A percentile compares a stretch with the other conserved stretches of the same genome.
phyloP scores from a whole-genome alignment of 2,113 vertebrate species.

The Saccopteryx leptura region DNA sequence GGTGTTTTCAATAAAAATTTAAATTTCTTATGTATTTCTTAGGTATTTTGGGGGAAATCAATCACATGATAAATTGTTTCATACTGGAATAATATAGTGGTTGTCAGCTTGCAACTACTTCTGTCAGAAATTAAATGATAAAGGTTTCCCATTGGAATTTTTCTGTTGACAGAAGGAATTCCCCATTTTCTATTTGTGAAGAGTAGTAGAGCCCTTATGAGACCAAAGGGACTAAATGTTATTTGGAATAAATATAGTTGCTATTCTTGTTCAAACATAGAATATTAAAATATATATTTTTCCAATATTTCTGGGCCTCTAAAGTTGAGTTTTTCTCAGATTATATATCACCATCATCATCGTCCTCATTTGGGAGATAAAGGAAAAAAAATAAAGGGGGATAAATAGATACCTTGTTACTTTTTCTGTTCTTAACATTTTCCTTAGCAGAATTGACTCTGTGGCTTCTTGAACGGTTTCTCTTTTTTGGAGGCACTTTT shows the following conservation, averaged over 20 bases:
- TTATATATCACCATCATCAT: not conserved
- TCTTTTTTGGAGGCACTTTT: not conserved
- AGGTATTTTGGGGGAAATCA: conserved; percentile 50
- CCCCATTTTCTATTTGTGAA: conserved; percentile 58
- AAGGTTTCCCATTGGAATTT: conserved; percentile 50
- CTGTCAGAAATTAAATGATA: conserved; percentile 64
- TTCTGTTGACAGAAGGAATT: not conserved
- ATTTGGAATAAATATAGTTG: conserved; percentile 44
- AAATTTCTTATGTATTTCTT: conserved; percentile 59
- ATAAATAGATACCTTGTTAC: not conserved
- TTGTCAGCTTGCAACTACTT: conserved; percentile 57
- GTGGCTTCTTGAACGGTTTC: not conserved
- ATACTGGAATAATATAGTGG: conserved; percentile 41
- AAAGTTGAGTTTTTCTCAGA: not conserved
- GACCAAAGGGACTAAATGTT: conserved; percentile 32
- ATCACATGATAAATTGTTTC: conserved; percentile 52
- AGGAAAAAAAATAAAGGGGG: not conserved
- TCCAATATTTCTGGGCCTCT: not conserved
- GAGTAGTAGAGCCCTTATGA: conserved; percentile 16
- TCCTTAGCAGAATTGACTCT: not conserved
- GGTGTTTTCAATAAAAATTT: conserved; percentile 51
- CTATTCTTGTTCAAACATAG: conserved; percentile 12
- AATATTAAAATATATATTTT: conserved; percentile 12
- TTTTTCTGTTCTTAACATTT: conserved; percentile 32
- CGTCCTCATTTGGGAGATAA: not conserved